These are phyloP conservation scores for Eidolon dupreanum DNA, from an alignment of 2,797 vertebrate genomes.

Conservation along the genomic window DNA sequence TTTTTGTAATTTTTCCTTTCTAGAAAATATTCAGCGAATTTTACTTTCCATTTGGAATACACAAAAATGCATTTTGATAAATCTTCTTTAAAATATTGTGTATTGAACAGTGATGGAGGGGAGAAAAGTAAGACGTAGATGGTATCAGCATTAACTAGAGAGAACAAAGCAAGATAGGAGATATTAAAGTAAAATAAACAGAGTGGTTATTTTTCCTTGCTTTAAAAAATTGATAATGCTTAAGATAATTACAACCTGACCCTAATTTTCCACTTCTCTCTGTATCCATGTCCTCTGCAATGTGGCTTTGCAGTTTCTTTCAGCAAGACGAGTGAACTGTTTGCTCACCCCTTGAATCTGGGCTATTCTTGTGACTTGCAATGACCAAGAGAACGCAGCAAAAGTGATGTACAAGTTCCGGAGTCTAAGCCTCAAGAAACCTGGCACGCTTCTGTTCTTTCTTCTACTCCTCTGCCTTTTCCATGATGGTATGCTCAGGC, in stretches of 20 bases:
- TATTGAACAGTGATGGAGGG: background rate
- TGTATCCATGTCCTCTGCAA: background rate
- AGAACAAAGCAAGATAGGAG: background rate
- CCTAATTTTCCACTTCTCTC: background rate
- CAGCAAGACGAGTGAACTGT: background rate
- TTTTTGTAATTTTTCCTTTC: constrained; percentile 14
- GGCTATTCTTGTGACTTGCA: background rate
- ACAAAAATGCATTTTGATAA: constrained; percentile 45
- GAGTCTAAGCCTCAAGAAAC: background rate
- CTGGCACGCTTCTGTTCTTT: background rate
- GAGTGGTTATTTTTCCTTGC: background rate
- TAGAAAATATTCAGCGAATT: constrained; percentile 33
- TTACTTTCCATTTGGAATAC: background rate
- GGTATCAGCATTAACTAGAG: background rate
- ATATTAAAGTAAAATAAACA: constrained; percentile 29
- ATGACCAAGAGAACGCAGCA: background rate
- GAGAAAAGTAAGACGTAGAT: background rate
- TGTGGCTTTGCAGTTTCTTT: background rate
- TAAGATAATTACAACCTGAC: background rate
- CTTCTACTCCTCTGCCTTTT: constrained; percentile 5
- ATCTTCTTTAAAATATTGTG: constrained; percentile 19
- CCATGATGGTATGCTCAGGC: background rate
- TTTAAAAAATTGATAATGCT: constrained; percentile 15
- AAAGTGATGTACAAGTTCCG: background rate
- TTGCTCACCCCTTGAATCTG: background rate